These are phyloP conservation scores for Luehdorfia chinensis DNA, from an alignment of 1,140 invertebrate genomes.

Conservation along the genomic window DNA sequence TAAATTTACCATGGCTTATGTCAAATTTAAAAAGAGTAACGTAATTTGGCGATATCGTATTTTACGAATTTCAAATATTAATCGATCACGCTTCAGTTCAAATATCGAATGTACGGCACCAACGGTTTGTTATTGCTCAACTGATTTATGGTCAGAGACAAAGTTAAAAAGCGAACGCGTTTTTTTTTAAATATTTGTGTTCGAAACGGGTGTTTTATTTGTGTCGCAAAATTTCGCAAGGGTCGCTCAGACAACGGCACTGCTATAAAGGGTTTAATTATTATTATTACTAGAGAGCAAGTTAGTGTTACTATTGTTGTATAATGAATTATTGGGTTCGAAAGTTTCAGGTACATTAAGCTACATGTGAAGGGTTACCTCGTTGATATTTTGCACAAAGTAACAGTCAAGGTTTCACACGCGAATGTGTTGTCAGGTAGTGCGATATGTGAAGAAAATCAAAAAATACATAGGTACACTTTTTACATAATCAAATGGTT, in stretches of 20 bases:
- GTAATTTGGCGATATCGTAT: too few species aligned
- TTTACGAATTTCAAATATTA: conserved; percentile 14
- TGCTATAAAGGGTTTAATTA: conserved; percentile 60
- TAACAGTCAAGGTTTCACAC: conserved; percentile 68
- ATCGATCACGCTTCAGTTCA: conserved; percentile 66
- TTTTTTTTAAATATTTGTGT: conserved; percentile 74
- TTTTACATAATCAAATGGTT: too few species aligned
- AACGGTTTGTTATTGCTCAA: conserved; percentile 62
- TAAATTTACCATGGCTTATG: too few species aligned
- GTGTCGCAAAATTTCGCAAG: conserved; percentile 69
- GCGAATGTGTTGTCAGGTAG: conserved; percentile 63
- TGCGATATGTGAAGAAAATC: too few species aligned
- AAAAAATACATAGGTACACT: neutral
- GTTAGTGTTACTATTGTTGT: conserved; percentile 66
- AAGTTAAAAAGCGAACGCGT: conserved; percentile 53
- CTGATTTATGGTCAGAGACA: conserved; percentile 70
- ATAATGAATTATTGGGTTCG: conserved; percentile 76
- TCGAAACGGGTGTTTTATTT: conserved; percentile 72
- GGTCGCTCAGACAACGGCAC: conserved; percentile 57
- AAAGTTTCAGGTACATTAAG: conserved; percentile 73
- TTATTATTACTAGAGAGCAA: conserved; percentile 69
- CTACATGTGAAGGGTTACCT: conserved; percentile 67
- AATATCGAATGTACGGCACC: conserved; percentile 49
- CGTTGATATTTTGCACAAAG: conserved; percentile 44
- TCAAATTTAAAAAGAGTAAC: too few species aligned